Conservation (phyloP, 1,140 invertebrate genomes). For the Thaumetopoea pityocampa region DNA sequence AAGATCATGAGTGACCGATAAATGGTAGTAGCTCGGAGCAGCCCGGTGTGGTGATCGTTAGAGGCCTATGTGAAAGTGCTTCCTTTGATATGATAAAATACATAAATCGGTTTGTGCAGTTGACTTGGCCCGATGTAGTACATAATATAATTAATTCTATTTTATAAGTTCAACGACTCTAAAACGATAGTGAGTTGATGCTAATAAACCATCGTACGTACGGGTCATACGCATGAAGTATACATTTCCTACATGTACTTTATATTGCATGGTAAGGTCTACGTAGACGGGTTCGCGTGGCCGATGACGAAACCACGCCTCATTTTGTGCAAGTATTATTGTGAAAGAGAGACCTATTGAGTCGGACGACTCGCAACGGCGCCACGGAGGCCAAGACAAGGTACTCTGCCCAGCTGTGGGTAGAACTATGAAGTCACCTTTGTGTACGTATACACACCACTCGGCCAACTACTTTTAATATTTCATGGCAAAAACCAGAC, state of each 20-base stretch:
- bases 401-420: conserved; percentile 9
- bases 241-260: conserved; percentile 11
- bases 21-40: too few relatives aligned
- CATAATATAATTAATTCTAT: too few relatives aligned
- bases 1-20: too few relatives aligned
- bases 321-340: conserved; percentile 56
- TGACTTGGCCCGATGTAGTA: too few relatives aligned
- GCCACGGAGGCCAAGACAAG: conserved; percentile 27
- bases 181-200: background rate
- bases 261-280: conserved; percentile 27
- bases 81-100: too few relatives aligned
- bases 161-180: too few relatives aligned
- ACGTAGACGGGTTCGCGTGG: conserved; percentile 46
- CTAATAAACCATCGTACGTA: background rate
- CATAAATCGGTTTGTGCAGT: too few relatives aligned
- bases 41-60: too few relatives aligned
- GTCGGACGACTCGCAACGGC: conserved; percentile 34
- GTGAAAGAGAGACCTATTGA: conserved; percentile 56
- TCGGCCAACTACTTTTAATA: background rate
- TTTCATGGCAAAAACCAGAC: conserved; percentile 4
- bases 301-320: conserved; percentile 52
- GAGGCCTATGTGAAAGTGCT: too few relatives aligned
- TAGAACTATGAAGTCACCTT: conserved; percentile 12
- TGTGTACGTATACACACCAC: conserved; percentile 1
- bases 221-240: background rate